A percentile compares a stretch with the other conserved stretches of the same genome.
These are phyloP conservation scores for Lissonota sp. DNA, from an alignment of 2,888 invertebrate genomes.

Conservation along the genomic window DNA sequence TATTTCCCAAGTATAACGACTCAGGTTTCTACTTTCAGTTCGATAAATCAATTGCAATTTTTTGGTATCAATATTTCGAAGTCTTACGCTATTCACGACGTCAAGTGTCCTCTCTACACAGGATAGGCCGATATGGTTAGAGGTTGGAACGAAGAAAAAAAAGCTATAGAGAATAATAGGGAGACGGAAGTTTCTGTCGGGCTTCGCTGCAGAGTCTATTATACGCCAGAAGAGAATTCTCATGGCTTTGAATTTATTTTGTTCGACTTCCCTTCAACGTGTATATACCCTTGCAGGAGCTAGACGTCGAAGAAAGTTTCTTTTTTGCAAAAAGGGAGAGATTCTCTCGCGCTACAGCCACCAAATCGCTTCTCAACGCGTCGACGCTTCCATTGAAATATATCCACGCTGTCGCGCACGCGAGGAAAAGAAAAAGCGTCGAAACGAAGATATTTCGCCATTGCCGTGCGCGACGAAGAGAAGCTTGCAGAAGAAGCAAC, in stretches of 20 bases:
- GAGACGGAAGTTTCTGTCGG: constrained; percentile 24
- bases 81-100: no score
- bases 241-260: constrained; percentile 56
- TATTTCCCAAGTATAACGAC: no score
- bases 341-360: constrained; percentile 16
- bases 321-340: neutral
- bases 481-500: neutral
- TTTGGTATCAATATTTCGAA: no score
- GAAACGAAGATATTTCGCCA: constrained; percentile 27
- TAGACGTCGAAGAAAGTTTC: neutral
- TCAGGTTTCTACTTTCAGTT: no score
- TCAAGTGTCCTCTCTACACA: no score
- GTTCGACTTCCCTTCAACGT: constrained; percentile 18
- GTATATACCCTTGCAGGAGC: neutral
- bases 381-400: constrained; percentile 58
- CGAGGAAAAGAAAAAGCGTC: constrained; percentile 9
- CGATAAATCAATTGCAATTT: no score
- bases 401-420: constrained; percentile 11
- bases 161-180: constrained; percentile 50
- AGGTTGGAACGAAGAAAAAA: no score
- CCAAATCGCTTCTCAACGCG: constrained; percentile 60
- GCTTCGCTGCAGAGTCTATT: constrained; percentile 47
- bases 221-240: constrained; percentile 46
- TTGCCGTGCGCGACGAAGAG: neutral
- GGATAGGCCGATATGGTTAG: no score